Percentiles rank a stretch among this genome's conserved stretches.
Evolutionary conservation across 23 tunicate species (phyloP).

Genomic region (Diplosoma virens): DNA sequence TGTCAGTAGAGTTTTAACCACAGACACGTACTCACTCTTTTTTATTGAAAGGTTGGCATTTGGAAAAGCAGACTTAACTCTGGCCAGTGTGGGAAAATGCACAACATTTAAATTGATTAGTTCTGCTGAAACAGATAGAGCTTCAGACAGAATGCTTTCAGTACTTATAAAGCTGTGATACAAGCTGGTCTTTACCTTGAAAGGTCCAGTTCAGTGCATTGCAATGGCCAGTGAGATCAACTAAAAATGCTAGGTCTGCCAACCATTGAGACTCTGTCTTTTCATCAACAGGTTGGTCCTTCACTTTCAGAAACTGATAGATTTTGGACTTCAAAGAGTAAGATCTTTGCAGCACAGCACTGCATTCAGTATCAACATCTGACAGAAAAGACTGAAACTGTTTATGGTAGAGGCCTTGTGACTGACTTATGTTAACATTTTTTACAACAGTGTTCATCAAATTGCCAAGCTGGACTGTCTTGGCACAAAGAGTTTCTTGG

Average conservation of each 20-base stretch:
- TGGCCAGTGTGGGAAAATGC: not conserved
- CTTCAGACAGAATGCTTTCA: too few species aligned
- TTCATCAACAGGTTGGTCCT: not conserved
- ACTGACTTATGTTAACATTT: slow-evolving; percentile 1
- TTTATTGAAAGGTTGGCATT: slow-evolving; percentile 4
- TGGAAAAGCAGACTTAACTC: slow-evolving; percentile 11
- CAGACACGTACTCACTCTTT: slow-evolving; percentile 8
- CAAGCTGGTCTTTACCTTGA: slow-evolving; percentile 2
- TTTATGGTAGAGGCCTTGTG: slow-evolving; percentile 4
- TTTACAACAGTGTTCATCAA: not conserved
- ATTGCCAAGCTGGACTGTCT: not conserved
- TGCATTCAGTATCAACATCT: slow-evolving; percentile 7
- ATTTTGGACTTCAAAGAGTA: not conserved
- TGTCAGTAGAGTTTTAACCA: not conserved
- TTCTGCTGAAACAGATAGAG: not conserved
- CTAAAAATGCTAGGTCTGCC: slow-evolving; percentile 9
- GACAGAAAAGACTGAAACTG: not conserved
- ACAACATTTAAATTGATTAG: not conserved
- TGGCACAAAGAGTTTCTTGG: slow-evolving; percentile 4
- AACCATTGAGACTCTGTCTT: not conserved
- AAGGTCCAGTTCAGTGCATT: slow-evolving; percentile 1
- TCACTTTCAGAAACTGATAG: not conserved
- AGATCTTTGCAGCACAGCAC: not conserved
- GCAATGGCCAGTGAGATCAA: not conserved
- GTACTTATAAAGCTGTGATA: not conserved